Evolutionary conservation across 2,797 vertebrate species (phyloP), one percentile per base, ranked within the genome.

Genomic region (Rhinatrema bivittatum): DNA sequence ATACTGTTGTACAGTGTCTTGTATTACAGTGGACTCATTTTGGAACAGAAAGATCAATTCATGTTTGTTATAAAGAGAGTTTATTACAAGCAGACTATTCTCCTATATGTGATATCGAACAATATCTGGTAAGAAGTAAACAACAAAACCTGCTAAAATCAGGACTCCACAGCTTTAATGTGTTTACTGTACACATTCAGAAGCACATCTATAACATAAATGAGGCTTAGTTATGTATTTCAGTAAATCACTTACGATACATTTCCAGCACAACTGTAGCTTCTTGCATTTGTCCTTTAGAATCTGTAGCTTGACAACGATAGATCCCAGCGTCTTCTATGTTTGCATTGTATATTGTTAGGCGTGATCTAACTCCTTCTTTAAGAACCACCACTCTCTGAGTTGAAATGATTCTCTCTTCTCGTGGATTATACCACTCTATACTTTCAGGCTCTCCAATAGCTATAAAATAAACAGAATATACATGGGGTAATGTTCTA

Each of bases 231-330:
- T n/a, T n/a, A n/a, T n/a, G n/a, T n/a, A n/a, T n/a, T n/a, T n/a
- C n/a, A n/a, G n/a, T n/a, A n/a, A n/a, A n/a, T n/a, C n/a, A 81
- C 95, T 94, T 73, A 98, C 95, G 94, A 74, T 97, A 99, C 41
- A 99, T 97, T 78, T 98, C 95, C 79, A 99, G 59, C 59, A 99
- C 94, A 9, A 96, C 91, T 0, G 94, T 96, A 29, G 95, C 91
- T 81, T 99, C 94, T 52, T 88, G 88, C 3, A 85, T 89, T 51
- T 90, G 86, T 25, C 93, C 92, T 50, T 74, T 70, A 54, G 79
- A 67, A 16, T 98, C 91, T 10, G 85, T 81, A 40, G 91, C 94
- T 75, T 96, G 92, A 65, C 95, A 99, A 10, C 90, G 88, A 72
- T 99, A 99, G 65, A 99, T 97, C 0, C 95, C 95, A 2, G 95